phyloP scores from a whole-genome alignment of 1,140 invertebrate species.

The Eufriesea mexicana region DNA sequence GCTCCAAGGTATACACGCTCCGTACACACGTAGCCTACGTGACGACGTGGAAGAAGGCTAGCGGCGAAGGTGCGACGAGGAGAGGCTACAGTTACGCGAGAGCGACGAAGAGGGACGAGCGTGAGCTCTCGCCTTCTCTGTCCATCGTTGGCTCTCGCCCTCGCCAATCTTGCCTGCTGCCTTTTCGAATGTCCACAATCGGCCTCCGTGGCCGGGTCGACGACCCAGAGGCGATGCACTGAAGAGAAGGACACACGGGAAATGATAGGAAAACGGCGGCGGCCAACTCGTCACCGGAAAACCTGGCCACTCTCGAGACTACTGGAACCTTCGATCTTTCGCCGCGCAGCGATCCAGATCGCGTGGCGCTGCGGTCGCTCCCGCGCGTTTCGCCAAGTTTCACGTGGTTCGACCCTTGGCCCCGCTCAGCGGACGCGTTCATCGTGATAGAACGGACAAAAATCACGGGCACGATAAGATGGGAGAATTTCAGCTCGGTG shows the following conservation, averaged over 20 bases:
- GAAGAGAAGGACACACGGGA: slow-evolving; percentile 18
- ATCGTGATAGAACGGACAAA: background rate
- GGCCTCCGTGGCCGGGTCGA: slow-evolving; percentile 62
- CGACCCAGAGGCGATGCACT: slow-evolving; percentile 51
- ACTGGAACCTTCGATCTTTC: background rate
- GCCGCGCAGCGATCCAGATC: background rate
- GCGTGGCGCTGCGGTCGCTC: background rate
- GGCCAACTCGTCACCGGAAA: slow-evolving; percentile 2
- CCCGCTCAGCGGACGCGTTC: background rate
- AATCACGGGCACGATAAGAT: background rate
- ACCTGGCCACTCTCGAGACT: no score
- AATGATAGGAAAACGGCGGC: slow-evolving; percentile 32
- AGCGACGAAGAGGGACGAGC: background rate
- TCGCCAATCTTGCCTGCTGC: slow-evolving; percentile 59
- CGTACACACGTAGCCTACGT: slow-evolving; percentile 38
- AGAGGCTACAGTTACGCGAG: background rate
- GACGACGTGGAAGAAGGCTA: slow-evolving; percentile 6
- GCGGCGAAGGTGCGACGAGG: background rate
- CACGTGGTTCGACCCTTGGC: background rate
- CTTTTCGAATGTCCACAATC: slow-evolving; percentile 75
- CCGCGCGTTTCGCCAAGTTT: background rate
- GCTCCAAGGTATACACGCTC: slow-evolving; percentile 52
- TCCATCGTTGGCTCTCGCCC: slow-evolving; percentile 46
- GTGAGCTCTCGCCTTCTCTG: background rate
- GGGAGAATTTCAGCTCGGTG: background rate